These are phyloP conservation scores for Dufourea novaeangliae DNA, from an alignment of 1,140 invertebrate species.

Conservation along the genomic window DNA sequence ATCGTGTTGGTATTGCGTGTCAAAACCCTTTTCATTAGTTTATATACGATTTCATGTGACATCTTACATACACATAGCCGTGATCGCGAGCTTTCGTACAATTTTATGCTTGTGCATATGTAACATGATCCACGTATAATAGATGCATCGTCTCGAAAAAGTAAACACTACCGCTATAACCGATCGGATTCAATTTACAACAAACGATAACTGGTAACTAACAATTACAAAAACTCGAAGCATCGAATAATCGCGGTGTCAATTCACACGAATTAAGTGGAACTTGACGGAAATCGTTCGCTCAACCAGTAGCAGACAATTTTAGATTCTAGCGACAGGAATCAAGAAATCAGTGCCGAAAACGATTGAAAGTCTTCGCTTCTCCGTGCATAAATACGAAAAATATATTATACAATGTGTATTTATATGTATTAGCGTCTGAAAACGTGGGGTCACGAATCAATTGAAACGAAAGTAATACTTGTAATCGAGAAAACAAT, in stretches of 20 bases:
- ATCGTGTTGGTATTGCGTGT: not conserved
- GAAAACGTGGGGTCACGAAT: not conserved
- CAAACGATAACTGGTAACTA: not conserved
- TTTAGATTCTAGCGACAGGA: constrained; percentile 2
- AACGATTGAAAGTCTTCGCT: constrained; percentile 46
- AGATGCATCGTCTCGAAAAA: too few species aligned
- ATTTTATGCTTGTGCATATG: not conserved
- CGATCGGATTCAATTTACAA: not conserved
- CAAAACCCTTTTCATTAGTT: not conserved
- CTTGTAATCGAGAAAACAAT: not conserved
- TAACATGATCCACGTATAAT: not conserved
- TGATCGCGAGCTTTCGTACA: not conserved
- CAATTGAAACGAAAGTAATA: not conserved
- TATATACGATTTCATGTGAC: not conserved
- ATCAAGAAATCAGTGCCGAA: constrained; percentile 27
- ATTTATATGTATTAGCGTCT: not conserved
- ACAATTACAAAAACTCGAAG: not conserved
- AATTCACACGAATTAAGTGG: not conserved
- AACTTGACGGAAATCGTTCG: constrained; percentile 14
- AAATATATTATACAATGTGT: not conserved
- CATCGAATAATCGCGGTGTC: constrained; percentile 11
- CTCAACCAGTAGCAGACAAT: constrained; percentile 26
- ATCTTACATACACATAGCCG: not conserved
- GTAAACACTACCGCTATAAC: not conserved
- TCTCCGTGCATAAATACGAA: constrained; percentile 23